Evolutionary conservation across 2,797 vertebrate genomes (phyloP), one percentile per base, ranked within the genome.

Genomic region (Lateolabrax maculatus): DNA sequence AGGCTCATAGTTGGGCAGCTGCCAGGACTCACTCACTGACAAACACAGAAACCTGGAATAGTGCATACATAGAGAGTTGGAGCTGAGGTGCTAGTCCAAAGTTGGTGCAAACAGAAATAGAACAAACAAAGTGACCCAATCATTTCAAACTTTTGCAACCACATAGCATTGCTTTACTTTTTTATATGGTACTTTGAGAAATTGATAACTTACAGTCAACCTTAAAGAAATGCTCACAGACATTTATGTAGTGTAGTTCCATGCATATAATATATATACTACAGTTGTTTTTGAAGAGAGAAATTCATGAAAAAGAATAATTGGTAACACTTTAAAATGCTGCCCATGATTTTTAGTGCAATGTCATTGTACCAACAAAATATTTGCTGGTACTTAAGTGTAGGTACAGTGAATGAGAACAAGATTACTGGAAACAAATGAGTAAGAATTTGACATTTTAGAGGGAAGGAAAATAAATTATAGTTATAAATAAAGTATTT

Each of bases 41-140:
- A 84, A 69, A 77, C 9, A 87, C 27, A 94, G 83, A 75, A 91
- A 74, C 84, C 93, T 94, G 62, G 2, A 87, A 76, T 55, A 62
- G 36, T 49, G 44, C 57, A 80, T 15, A 68, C 49, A 71, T 25
- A 69, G 31, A 77, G 15, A 86, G 29, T 64, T 89, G 1, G 57
- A 79, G 52, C 43, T 85, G 79, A 83, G 62, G 37, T 19, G 19
- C 63, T 1, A 37, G 85, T 91, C 85, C 89, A 91, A 92, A 89
- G 90, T 91, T 74, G 63, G 86, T 62, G 77, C 82, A 91, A 84
- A 92, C 82, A 89, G 51, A 83, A 27, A 46, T 63, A 67, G 57
- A 83, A 56, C 66, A 88, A 89, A 91, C 79, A 90, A 11, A 27
- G 43, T 63, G 68, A 83, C 48, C 62, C 71, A 80, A 77, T 75